Percentiles rank a stretch among this genome's conserved stretches.
Conservation (phyloP, 2,113 vertebrate genomes). For the Chroicocephalus ridibundus region DNA sequence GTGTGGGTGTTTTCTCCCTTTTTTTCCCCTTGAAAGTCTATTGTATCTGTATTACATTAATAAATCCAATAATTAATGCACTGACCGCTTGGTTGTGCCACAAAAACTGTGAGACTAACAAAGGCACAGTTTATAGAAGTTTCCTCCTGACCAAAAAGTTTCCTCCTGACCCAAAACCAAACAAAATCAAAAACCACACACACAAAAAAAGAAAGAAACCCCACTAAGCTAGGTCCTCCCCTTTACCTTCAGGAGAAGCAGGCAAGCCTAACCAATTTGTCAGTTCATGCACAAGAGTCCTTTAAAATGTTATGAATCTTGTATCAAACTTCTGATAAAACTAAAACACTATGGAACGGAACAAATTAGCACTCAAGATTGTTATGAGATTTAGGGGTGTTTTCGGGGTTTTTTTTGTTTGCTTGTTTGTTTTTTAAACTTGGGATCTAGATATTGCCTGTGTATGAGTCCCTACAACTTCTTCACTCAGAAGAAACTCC, state of each 20-base stretch:
- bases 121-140: neutral
- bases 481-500: neutral
- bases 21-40: neutral
- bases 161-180: neutral
- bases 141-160: neutral
- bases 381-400: fast-evolving
- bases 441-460: neutral
- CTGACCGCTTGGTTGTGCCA: neutral
- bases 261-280: neutral
- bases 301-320: neutral
- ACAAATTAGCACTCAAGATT: neutral
- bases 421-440: neutral
- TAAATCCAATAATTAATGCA: neutral
- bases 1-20: neutral
- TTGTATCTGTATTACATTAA: neutral
- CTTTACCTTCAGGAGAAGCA: neutral
- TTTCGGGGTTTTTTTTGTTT: neutral
- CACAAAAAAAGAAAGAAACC: neutral
- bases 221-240: neutral
- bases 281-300: neutral
- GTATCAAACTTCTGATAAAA: neutral
- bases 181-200: neutral
- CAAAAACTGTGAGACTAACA: neutral
- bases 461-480: neutral
- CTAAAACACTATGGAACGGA: neutral